Evolutionary conservation across 1,140 invertebrate species (phyloP), one percentile per base, ranked within the genome.

Genomic region (Papilio polyxenes): DNA sequence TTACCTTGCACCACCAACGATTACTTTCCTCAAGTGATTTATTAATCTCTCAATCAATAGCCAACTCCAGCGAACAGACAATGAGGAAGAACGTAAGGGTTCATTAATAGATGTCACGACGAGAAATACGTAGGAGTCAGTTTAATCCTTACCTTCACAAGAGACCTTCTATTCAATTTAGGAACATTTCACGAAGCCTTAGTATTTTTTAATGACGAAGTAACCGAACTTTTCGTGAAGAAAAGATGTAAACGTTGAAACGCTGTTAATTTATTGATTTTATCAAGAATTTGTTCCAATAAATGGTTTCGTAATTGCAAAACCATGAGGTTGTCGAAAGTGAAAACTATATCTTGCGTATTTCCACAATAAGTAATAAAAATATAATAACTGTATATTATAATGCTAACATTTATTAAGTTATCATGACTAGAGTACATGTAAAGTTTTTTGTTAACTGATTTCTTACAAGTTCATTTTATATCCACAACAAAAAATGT

Each of bases 41-140:
- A 79, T 79, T 79, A 79, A 79, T 59, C 76, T 79, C 76, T 79
- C 76, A 40, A 79, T 79, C 53, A 56, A 78, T 78, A 72, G 65
- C 65, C 65, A 72, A 72, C 65, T 72, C 65, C 65, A 40, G 65
- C 31, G 59, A 72, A 72, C 65, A 72, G 65, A 72, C 65, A 72
- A 72, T 72, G 65, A 72, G 65, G 15, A 72, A 40, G 65, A 65
- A 65, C 65, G 23, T 72, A 72, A 72, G 65, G 65, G 11, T 72
- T 72, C 65, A 72, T 72, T 72, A 72, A 72, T 72, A 72, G 65
- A 72, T 72, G 65, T 72, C 65, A 72, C 65, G 65, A 72, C 11
- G 20, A 65, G 23, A 31, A 72, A 37, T 72, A 72, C 65, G 65
- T 72, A 72, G 65, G 65, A 72, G 65, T 20, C 59, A 62, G 7